A percentile compares a stretch with the other conserved stretches of the same genome.
Evolutionary conservation across 1,140 invertebrate species (phyloP).

Genomic region (Acromyrmex heyeri): DNA sequence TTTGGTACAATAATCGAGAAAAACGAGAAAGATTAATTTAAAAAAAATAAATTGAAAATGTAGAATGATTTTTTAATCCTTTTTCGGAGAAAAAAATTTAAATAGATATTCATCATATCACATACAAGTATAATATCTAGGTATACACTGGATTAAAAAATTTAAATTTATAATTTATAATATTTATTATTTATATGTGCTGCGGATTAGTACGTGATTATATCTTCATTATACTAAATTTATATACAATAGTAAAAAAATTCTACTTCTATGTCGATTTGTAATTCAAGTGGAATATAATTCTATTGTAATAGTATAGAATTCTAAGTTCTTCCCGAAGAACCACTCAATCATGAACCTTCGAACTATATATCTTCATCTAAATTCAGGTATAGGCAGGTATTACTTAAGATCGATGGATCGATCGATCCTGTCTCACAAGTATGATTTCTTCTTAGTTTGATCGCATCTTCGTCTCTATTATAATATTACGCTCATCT

Average conservation of each 20-base stretch:
- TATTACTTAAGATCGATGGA: slow-evolving; percentile 58
- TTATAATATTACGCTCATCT: slow-evolving; percentile 31
- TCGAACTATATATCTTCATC: slow-evolving; percentile 38
- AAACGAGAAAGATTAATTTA: background rate
- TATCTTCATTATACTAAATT: slow-evolving; percentile 31
- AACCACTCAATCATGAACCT: slow-evolving; percentile 35
- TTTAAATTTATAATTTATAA: background rate
- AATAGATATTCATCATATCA: background rate
- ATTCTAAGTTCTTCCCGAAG: slow-evolving; percentile 31
- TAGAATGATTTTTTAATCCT: too few species aligned
- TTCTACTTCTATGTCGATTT: slow-evolving; percentile 1
- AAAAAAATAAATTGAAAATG: background rate
- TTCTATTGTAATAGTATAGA: slow-evolving; percentile 19
- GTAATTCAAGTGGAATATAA: slow-evolving; percentile 12
- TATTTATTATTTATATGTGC: background rate
- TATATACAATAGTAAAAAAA: slow-evolving; percentile 25
- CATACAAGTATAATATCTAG: background rate
- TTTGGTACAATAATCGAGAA: background rate
- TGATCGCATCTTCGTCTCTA: slow-evolving; percentile 16
- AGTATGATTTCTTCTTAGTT: slow-evolving; percentile 18
- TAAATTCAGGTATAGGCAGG: slow-evolving; percentile 47
- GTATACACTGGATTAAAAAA: background rate
- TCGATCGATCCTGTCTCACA: slow-evolving; percentile 8
- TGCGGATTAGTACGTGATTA: background rate
- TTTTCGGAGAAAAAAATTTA: background rate